These are phyloP conservation scores for Bedellia somnulentella DNA, from an alignment of 2,888 invertebrate genomes.

Conservation along the genomic window DNA sequence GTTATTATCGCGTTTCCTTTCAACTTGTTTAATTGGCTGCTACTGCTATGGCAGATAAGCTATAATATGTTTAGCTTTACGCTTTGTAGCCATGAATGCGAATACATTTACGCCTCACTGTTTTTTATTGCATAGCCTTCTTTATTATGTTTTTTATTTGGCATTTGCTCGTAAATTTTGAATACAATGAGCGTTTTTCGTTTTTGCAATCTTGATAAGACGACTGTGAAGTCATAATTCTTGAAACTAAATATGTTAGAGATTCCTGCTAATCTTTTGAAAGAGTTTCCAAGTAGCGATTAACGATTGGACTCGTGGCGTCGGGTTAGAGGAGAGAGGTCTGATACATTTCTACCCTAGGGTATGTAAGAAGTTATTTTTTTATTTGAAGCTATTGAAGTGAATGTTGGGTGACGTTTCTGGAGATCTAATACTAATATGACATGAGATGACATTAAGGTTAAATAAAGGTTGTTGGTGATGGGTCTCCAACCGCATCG, in stretches of 20 bases:
- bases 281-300: too few relatives aligned
- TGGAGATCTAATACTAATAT: too few relatives aligned
- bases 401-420: too few relatives aligned
- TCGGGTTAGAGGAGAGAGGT: too few relatives aligned
- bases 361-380: too few relatives aligned
- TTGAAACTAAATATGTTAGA: conserved; percentile 35
- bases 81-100: conserved; percentile 27
- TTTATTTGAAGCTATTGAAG: too few relatives aligned
- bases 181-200: conserved; percentile 31
- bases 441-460: too few relatives aligned
- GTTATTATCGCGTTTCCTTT: conserved; percentile 44
- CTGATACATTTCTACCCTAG: too few relatives aligned
- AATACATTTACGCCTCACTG: conserved; percentile 25
- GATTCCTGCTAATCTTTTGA: too few relatives aligned
- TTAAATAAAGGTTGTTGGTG: too few relatives aligned
- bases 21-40: conserved; percentile 44
- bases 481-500: too few relatives aligned
- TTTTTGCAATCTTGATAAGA: conserved; percentile 36
- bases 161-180: conserved; percentile 29
- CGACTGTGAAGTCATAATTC: conserved; percentile 7
- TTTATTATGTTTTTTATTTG: conserved; percentile 34
- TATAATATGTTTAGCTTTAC: conserved; percentile 37
- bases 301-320: too few relatives aligned
- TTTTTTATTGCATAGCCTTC: conserved; percentile 25
- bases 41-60: conserved; percentile 42